Base-by-base conservation (phyloP, 2,113 vertebrate species). In the Lophotis ruficrista region DNA sequence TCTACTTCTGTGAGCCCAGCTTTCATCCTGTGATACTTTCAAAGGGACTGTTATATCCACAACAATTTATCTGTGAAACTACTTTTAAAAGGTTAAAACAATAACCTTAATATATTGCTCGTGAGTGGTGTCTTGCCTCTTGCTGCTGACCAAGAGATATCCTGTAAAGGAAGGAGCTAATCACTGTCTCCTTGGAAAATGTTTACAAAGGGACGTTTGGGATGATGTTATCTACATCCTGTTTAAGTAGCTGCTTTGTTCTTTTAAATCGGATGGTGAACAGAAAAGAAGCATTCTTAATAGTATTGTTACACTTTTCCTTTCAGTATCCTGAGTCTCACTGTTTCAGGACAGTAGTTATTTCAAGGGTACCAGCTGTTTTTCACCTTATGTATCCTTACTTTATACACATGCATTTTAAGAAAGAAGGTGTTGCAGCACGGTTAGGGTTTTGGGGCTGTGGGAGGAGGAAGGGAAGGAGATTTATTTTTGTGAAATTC, bases 191-290 rank as follows among this genome's bases (percentile, higher is more conserved):
- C 83, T 95, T 96, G 89, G 94, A 96, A 87, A 96, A 93, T 84
- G 82, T 96, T 94, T 87, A 96, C 92, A 91, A 75, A 93, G 47
- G 82, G 45, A 76, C 8, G 3, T 83, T 87, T 93, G 35, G 79
- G 71, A 86, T 90, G 90, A 94, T 88, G 71, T 88, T 87, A 96
- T 96, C 96, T 95, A 83, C 81, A 85, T 96, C 86, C 91, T 93
- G 62, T 91, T 83, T 85, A 93, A 95, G 61, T 64, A 94, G 91
- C 79, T 94, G 83, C 51, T 96, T 88, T 90, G 54, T 79, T 94
- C 75, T 87, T 30, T 81, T 70, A 81, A 70, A 93, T 90, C 77
- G 87, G 70, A 89, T 28, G 65, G 27, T 54, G 76, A 92, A 84
- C 17, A 12, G 58, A 85, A 93, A 93, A 87, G 72, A 90, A 80